These are phyloP conservation scores for Adoxophyes honmai DNA, from an alignment of 1,140 invertebrate species.

Conservation along the genomic window DNA sequence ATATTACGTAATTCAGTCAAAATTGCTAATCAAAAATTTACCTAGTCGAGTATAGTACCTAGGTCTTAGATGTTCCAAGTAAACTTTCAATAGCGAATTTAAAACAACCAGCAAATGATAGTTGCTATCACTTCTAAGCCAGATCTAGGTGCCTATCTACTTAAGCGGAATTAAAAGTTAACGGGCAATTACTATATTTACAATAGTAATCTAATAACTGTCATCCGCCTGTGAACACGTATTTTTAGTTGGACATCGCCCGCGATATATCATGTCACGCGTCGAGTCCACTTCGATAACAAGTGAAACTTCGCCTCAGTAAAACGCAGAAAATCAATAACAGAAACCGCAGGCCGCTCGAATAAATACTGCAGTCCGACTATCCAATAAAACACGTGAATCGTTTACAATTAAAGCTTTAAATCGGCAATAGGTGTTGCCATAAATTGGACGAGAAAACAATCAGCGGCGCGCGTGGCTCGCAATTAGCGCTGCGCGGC, in stretches of 20 bases:
- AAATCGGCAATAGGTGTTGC: constrained; percentile 77
- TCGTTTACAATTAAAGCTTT: constrained; percentile 76
- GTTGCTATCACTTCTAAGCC: no score
- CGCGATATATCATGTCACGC: constrained; percentile 19
- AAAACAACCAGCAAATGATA: no score
- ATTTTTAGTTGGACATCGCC: constrained; percentile 3
- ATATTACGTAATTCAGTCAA: no score
- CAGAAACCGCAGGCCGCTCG: constrained; percentile 59
- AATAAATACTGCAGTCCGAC: constrained; percentile 67
- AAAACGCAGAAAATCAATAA: constrained; percentile 73
- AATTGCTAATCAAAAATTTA: no score
- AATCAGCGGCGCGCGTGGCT: constrained; percentile 72
- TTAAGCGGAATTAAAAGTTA: no score
- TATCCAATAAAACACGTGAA: constrained; percentile 76
- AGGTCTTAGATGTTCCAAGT: no score
- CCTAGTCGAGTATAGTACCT: no score
- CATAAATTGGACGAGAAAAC: constrained; percentile 74
- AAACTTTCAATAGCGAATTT: no score
- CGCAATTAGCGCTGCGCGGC: constrained; percentile 71
- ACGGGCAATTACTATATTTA: no score
- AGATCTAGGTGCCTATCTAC: no score
- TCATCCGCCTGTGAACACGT: not conserved
- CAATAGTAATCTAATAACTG: no score
- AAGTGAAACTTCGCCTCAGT: constrained; percentile 44
- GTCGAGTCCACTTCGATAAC: constrained; percentile 19